A percentile compares a stretch with the other conserved stretches of the same genome.
Conservation (phyloP, 2,113 vertebrate species). For the Eurystomus gularis region DNA sequence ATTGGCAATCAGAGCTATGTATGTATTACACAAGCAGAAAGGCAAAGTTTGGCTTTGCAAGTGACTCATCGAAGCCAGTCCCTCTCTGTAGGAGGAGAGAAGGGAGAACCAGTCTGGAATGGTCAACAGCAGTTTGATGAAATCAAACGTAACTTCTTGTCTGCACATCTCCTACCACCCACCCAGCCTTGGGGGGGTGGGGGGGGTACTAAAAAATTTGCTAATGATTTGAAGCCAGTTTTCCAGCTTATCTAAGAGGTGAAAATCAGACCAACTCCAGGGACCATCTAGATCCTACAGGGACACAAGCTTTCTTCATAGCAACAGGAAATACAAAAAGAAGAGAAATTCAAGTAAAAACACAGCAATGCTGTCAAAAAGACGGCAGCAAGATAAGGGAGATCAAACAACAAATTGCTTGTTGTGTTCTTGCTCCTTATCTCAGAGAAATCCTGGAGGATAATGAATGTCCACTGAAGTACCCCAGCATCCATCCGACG, state of each 20-base stretch:
- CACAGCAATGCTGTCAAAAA: slow-evolving; percentile 38
- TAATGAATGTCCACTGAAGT: rapidly evolving
- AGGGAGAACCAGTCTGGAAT: not conserved
- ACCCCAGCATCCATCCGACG: rapidly evolving
- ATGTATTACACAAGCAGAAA: not conserved
- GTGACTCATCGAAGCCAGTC: not conserved
- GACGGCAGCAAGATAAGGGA: slow-evolving; percentile 3
- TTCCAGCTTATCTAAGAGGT: slow-evolving; percentile 32
- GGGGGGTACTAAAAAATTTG: not conserved
- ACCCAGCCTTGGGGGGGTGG: too few relatives aligned
- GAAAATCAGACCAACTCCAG: slow-evolving; percentile 19
- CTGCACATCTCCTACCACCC: not conserved
- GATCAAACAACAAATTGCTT: not conserved
- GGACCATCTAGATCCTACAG: not conserved
- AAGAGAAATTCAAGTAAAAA: slow-evolving; percentile 31
- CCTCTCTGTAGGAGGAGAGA: not conserved
- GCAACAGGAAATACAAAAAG: slow-evolving; percentile 53
- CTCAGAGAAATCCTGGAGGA: not conserved
- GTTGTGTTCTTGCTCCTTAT: not conserved
- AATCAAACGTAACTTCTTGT: not conserved
- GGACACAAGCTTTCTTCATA: slow-evolving; percentile 1
- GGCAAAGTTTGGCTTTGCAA: not conserved
- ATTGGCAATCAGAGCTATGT: not conserved
- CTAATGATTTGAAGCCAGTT: not conserved
- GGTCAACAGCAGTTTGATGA: not conserved